phyloP scores from a whole-genome alignment of 2,113 vertebrate species.

The Vulpes ferrilata region DNA sequence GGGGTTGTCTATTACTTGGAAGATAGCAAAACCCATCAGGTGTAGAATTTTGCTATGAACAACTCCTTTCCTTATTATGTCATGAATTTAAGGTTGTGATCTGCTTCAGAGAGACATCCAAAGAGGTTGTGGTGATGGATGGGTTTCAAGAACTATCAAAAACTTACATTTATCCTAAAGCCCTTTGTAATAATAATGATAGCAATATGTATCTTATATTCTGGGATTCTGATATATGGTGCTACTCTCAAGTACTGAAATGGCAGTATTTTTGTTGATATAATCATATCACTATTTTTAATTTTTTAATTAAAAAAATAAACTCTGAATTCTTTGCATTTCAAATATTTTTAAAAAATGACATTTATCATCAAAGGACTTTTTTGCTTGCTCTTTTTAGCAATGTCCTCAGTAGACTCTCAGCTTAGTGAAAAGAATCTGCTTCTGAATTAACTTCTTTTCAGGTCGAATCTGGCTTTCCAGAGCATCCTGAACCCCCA shows the following conservation, averaged over 20 bases:
- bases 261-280: not conserved
- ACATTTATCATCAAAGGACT: not conserved
- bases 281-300: not conserved
- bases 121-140: not conserved
- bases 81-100: not conserved
- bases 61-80: not conserved
- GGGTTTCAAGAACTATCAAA: not conserved
- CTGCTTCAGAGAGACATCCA: not conserved
- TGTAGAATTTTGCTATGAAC: not conserved
- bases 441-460: not conserved
- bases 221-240: not conserved
- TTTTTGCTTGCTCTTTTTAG: not conserved
- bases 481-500: not conserved
- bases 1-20: not conserved
- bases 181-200: not conserved
- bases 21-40: not conserved
- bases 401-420: not conserved
- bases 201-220: no score
- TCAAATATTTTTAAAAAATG: not conserved
- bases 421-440: not conserved
- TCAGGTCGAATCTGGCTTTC: not conserved
- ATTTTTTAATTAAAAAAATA: not conserved
- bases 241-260: not conserved
- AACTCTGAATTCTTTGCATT: not conserved
- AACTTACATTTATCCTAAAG: not conserved